phyloP scores from a whole-genome alignment of 2,888 invertebrate genomes.

The Spialia ferax region DNA sequence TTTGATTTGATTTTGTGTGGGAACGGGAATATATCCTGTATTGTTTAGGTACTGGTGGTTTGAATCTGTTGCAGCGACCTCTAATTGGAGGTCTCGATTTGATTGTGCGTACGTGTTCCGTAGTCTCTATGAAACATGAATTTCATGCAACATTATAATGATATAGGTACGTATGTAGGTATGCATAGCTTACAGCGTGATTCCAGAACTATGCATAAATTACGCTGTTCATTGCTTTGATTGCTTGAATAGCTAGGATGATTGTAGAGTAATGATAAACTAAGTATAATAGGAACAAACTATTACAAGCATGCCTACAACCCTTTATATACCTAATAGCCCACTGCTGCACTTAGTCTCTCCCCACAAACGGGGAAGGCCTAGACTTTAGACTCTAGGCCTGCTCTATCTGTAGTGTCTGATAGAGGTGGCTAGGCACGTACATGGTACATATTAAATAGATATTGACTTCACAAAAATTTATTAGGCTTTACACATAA shows the following conservation, averaged over 20 bases:
- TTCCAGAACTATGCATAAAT: not conserved
- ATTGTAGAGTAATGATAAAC: not conserved
- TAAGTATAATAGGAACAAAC: not conserved
- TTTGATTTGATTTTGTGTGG: slow-evolving; percentile 36
- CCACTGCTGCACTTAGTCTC: too few species aligned
- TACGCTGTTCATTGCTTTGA: not conserved
- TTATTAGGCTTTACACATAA: not conserved
- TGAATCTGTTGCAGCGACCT: not conserved
- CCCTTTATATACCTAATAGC: too few species aligned
- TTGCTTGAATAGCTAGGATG: not conserved
- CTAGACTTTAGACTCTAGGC: too few species aligned
- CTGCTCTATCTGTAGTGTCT: too few species aligned
- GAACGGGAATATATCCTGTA: slow-evolving; percentile 2
- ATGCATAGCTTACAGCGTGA: not conserved
- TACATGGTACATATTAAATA: not conserved
- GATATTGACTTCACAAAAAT: not conserved
- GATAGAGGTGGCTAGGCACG: too few species aligned
- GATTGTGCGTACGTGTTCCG: not conserved
- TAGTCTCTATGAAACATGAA: not conserved
- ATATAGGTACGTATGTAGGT: too few species aligned
- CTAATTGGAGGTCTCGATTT: slow-evolving; percentile 6
- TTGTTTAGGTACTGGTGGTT: not conserved
- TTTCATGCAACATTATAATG: not conserved
- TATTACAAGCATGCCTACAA: not conserved
- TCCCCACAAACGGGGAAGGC: too few species aligned